Evolutionary conservation across 2,888 invertebrate genomes (phyloP), one percentile per base, ranked within the genome.

Genomic region (Meloe dianella): DNA sequence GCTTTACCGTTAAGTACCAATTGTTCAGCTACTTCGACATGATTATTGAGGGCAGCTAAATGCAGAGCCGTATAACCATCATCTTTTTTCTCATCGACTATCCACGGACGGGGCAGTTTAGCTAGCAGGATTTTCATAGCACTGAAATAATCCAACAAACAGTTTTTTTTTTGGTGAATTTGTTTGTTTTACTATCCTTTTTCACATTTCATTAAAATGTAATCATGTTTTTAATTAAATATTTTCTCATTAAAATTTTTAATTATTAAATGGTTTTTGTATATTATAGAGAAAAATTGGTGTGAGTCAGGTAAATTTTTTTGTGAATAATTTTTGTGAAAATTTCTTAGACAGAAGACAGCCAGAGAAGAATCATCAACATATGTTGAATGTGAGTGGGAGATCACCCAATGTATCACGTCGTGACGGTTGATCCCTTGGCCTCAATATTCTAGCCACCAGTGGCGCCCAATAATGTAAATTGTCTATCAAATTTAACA

Each of bases 31-130:
- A 98, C 97, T 85, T 97, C 96, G 0, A 96, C 94, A 85, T 98
- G 97, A 85, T 97, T 97, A 85, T 98, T 98, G 35, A 98, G 89
- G 0, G 97, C 96, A 0, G 97, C 97, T 74, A 98, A 87, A 84
- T 98, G 97, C 24, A 98, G 87, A 0, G 98, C 97, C 0, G 98
- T 97, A 85, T 97, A 97, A 1, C 98, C 98, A 80, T 98, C 98
- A 83, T 98, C 98, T 82, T 98, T 98, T 79, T 97, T 97, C 85
- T 98, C 98, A 84, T 98, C 98, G 66, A 98, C 97, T 79, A 98
- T 94, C 98, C 98, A 98, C 2, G 95, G 92, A 27, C 97, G 89
- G 38, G 96, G 96, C 69, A 97, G 88, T 85, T 97, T 97, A 62
- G 93, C 91, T 77, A 98, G 86, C 79, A 98, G 89, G 80, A 97